These are phyloP conservation scores for Bradysia coprophila DNA, from an alignment of 1,140 invertebrate genomes.

Conservation along the genomic window DNA sequence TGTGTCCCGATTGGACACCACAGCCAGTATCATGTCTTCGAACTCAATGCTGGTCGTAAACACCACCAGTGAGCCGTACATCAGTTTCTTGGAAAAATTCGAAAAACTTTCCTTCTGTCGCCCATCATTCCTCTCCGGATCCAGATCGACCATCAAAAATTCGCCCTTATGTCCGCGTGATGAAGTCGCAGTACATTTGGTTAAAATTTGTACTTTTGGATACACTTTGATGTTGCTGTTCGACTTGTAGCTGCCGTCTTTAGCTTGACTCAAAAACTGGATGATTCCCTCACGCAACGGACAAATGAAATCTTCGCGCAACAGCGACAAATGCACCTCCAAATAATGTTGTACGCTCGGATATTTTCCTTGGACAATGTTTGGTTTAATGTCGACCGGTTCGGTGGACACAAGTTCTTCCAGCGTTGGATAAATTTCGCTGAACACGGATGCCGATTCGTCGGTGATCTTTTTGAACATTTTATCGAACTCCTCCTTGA, in stretches of 20 bases:
- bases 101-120: constrained; percentile 11
- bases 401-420: background rate
- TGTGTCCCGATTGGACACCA: constrained; percentile 35
- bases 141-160: constrained; percentile 11
- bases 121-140: background rate
- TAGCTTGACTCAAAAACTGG: background rate
- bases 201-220: constrained; percentile 8
- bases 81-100: constrained; percentile 24
- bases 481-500: background rate
- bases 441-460: background rate
- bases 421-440: background rate
- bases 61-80: constrained; percentile 53
- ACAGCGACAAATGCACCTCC: constrained; percentile 53
- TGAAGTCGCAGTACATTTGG: constrained; percentile 11
- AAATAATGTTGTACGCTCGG: constrained; percentile 47
- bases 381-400: background rate
- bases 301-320: constrained; percentile 52
- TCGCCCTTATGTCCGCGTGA: constrained; percentile 7
- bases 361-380: constrained; percentile 23
- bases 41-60: constrained; percentile 46
- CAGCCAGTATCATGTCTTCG: constrained; percentile 41
- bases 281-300: constrained; percentile 35
- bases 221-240: background rate
- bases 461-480: background rate
- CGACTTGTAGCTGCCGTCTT: background rate